phyloP scores from a whole-genome alignment of 2,888 invertebrate species.

The Euzetes globulus region DNA sequence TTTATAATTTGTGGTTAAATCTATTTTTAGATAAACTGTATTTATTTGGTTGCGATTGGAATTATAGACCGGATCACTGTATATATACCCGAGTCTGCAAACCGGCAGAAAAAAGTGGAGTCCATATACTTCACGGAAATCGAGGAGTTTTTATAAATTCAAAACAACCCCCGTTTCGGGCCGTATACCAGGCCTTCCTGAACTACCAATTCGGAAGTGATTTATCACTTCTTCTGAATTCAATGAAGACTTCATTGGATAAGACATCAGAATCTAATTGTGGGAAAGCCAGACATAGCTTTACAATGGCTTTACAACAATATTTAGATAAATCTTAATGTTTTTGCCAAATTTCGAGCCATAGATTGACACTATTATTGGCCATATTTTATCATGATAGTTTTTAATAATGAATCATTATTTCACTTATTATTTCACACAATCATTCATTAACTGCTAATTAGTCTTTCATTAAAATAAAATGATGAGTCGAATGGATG shows the following conservation, averaged over 20 bases:
- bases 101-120: slow-evolving; percentile 61
- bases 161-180: slow-evolving; percentile 75
- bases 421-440: too few species aligned
- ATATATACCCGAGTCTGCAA: slow-evolving; percentile 86
- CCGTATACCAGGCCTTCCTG: slow-evolving; percentile 59
- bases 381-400: too few species aligned
- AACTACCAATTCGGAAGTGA: slow-evolving; percentile 48
- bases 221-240: not conserved
- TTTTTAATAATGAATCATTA: too few species aligned
- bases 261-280: not conserved
- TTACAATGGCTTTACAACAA: not conserved
- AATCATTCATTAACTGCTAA: too few species aligned
- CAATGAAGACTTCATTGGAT: not conserved
- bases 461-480: too few species aligned
- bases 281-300: slow-evolving; percentile 22
- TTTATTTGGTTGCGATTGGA: slow-evolving; percentile 74
- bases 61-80: slow-evolving; percentile 91
- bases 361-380: too few species aligned
- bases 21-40: slow-evolving; percentile 63
- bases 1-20: not conserved
- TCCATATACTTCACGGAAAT: slow-evolving; percentile 79
- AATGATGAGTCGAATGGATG: too few species aligned
- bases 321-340: not conserved
- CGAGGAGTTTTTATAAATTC: slow-evolving; percentile 67
- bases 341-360: not conserved